Base-by-base conservation (phyloP, 2,888 invertebrate species). In the Orthonychiurus folsomi region DNA sequence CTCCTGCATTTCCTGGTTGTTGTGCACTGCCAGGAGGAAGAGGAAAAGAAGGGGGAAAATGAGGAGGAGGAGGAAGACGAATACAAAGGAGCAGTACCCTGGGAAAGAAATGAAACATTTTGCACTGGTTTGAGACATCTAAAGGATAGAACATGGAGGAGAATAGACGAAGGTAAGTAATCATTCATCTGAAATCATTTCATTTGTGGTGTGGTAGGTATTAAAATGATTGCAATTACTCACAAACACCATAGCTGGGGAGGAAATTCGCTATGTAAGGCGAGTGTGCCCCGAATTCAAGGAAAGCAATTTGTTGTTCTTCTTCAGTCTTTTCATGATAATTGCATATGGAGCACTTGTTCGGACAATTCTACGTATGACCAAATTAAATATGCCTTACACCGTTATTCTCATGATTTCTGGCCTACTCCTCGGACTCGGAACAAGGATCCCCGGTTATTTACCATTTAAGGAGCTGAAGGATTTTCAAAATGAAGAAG, bases 391-490 rank as follows among this genome's bases (percentile, higher is more conserved):
- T 28, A 50, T 79, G 2, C 78, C 78, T 0, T 78, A 78, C 73
- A 78, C 78, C 2, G 77, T 77, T 1, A 69, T 77, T 9, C 69
- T 78, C 18, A 74, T 79, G 61, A 69, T 77, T 1, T 69, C 76
- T 26, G 78, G 78, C 2, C 70, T 74, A 24, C 50, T 75, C 28
- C 69, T 78, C 63, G 78, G 78, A 20, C 28, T 59, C 9, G 62
- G 65, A 1, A 61, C 72, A 9, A 60, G 69, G 1, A 60, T 57
- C 24, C 2, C 52, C 3, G 47, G 59, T 1, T 58, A 57, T n/a
- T 67, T 50, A 50, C n/a, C n/a, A 20, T 52, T 52, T n/a, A 52
- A 5, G 3, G 52, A 52, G 67, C 66, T 0, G 48, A 55, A 20
- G 15, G 12, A 12, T 12, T 15, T 15, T 12, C 9, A 52, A 23